Conservation (phyloP, 2,113 vertebrate species). For the Ariopsis seemanni region DNA sequence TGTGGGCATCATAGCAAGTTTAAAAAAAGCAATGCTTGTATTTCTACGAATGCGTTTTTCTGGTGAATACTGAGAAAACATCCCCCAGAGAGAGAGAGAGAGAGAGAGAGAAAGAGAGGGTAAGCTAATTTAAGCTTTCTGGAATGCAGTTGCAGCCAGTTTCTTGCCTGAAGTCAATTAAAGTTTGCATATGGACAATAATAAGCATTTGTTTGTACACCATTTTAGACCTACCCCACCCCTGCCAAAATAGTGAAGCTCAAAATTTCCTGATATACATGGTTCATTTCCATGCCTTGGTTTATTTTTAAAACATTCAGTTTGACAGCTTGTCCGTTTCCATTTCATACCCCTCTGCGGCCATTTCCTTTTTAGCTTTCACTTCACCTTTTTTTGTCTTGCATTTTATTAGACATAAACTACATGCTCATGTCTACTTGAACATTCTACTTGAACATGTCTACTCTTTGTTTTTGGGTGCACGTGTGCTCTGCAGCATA, state of each 20-base stretch:
- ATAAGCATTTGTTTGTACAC: background rate
- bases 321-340: conserved; percentile 17
- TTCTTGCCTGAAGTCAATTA: background rate
- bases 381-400: conserved; percentile 20
- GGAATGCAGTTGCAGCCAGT: background rate
- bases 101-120: too few species aligned
- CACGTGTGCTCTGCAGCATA: conserved; percentile 23
- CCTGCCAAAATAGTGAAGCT: background rate
- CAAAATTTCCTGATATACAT: background rate
- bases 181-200: background rate
- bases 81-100: background rate
- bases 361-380: conserved; percentile 36
- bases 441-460: background rate
- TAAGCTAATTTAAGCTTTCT: background rate
- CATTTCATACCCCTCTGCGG: conserved; percentile 4
- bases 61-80: conserved; percentile 6
- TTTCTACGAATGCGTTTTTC: conserved; percentile 18
- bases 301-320: background rate
- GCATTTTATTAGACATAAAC: background rate
- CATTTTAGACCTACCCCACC: background rate
- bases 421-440: background rate
- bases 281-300: background rate
- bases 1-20: background rate
- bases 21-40: background rate
- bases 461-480: conserved; percentile 12